Conservation (phyloP, 2,888 invertebrate species). For the Calephelis perditalis region DNA sequence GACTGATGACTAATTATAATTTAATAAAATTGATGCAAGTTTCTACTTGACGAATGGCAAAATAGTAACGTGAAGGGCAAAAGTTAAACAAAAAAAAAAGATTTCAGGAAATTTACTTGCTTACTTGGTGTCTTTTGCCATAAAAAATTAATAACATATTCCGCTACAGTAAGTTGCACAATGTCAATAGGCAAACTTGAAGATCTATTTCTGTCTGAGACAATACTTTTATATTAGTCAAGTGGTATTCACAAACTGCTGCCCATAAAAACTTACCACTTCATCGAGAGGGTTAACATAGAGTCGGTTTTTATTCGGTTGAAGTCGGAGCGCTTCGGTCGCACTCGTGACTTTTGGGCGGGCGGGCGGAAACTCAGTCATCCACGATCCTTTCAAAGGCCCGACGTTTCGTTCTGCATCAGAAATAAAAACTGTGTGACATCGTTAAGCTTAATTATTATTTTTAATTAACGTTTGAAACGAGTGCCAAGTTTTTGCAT, state of each 20-base stretch:
- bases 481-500: slow-evolving; percentile 28
- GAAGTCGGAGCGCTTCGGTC: slow-evolving; percentile 37
- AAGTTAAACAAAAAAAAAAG: no score
- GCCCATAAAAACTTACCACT: slow-evolving; percentile 75
- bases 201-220: slow-evolving; percentile 42
- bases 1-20: no score
- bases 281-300: slow-evolving; percentile 69
- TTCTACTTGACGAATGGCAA: no score
- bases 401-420: slow-evolving; percentile 38
- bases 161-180: no score
- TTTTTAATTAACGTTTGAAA: slow-evolving; percentile 35
- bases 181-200: no score
- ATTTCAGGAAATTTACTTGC: no score
- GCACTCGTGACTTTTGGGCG: slow-evolving; percentile 51
- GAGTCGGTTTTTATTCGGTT: slow-evolving; percentile 46
- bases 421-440: slow-evolving; percentile 41
- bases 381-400: slow-evolving; percentile 38
- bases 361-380: slow-evolving; percentile 65
- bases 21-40: no score
- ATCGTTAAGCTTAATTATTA: slow-evolving; percentile 51
- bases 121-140: no score
- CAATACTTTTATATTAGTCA: slow-evolving; percentile 63
- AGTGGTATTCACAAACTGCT: slow-evolving; percentile 59
- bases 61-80: no score
- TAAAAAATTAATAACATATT: no score